Evolutionary conservation across 2,888 invertebrate species (phyloP).

Genomic region (Mystacides longicornis): DNA sequence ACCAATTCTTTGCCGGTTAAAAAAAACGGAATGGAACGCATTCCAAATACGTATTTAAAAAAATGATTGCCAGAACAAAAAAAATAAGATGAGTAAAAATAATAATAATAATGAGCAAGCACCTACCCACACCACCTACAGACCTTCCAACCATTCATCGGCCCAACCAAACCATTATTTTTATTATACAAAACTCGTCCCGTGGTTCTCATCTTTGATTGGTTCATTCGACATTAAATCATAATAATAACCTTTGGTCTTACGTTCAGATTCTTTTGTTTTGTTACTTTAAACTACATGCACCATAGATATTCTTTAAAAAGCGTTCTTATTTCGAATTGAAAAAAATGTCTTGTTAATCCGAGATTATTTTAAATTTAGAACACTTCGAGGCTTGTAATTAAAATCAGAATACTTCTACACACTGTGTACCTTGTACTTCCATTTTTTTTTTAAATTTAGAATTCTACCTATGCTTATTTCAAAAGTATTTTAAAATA

Average conservation of each 20-base stretch:
- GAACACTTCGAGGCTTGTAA: too few species aligned
- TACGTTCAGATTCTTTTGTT: neutral
- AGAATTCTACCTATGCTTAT: too few species aligned
- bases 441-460: too few species aligned
- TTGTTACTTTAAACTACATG: neutral
- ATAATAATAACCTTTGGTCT: constrained; percentile 1
- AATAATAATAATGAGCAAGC: neutral
- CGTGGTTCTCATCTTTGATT: neutral
- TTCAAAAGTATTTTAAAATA: too few species aligned
- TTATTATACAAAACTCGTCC: too few species aligned
- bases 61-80: neutral
- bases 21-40: neutral
- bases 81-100: neutral
- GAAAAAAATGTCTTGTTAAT: neutral
- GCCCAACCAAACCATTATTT: neutral
- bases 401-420: too few species aligned
- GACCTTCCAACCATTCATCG: neutral
- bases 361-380: neutral
- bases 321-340: neutral
- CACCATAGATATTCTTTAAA: too few species aligned
- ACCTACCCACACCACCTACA: neutral
- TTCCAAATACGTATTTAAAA: neutral
- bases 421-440: too few species aligned
- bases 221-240: neutral
- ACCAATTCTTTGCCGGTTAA: too few species aligned